Evolutionary conservation across 2,797 vertebrate genomes (phyloP).

Genomic region (Lepilemur septentrionalis): DNA sequence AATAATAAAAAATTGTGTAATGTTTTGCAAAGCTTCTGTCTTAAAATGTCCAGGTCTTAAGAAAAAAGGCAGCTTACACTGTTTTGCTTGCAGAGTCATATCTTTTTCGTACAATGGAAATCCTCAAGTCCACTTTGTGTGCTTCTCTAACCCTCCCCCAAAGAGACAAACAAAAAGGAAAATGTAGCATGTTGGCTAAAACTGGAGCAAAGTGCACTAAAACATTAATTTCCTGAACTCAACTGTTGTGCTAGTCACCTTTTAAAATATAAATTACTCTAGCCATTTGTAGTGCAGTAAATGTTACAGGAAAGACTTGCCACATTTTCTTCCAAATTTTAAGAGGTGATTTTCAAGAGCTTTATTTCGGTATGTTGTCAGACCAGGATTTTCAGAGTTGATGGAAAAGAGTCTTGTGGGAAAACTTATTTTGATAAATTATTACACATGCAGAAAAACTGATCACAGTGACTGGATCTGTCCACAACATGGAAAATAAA

Average conservation of each 20-base stretch:
- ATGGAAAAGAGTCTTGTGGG: conserved; percentile 72
- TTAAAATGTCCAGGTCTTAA: conserved; percentile 79
- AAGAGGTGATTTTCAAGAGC: conserved; percentile 74
- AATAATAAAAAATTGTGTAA: conserved; percentile 86
- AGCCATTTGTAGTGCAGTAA: conserved; percentile 66
- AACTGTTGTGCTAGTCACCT: conserved; percentile 76
- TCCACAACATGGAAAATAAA: conserved; percentile 82
- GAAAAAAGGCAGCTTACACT: conserved; percentile 77
- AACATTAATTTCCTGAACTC: conserved; percentile 72
- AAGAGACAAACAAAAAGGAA: conserved; percentile 58
- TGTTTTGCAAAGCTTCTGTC: conserved; percentile 85
- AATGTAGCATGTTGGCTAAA: conserved; percentile 79
- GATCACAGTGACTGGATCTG: conserved; percentile 78
- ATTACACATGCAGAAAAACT: conserved; percentile 78
- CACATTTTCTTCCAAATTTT: conserved; percentile 73
- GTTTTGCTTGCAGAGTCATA: conserved; percentile 78
- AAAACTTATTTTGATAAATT: conserved; percentile 83
- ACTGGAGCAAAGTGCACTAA: conserved; percentile 80
- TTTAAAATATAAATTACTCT: conserved; percentile 71
- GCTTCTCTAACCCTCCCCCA: not conserved
- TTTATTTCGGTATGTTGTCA: conserved; percentile 75
- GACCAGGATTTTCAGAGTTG: conserved; percentile 75
- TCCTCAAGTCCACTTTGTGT: conserved; percentile 61
- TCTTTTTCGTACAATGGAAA: conserved; percentile 76
- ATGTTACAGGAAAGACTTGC: conserved; percentile 58